These are phyloP conservation scores for Apus apus DNA, from an alignment of 2,113 vertebrate species.

Conservation along the genomic window DNA sequence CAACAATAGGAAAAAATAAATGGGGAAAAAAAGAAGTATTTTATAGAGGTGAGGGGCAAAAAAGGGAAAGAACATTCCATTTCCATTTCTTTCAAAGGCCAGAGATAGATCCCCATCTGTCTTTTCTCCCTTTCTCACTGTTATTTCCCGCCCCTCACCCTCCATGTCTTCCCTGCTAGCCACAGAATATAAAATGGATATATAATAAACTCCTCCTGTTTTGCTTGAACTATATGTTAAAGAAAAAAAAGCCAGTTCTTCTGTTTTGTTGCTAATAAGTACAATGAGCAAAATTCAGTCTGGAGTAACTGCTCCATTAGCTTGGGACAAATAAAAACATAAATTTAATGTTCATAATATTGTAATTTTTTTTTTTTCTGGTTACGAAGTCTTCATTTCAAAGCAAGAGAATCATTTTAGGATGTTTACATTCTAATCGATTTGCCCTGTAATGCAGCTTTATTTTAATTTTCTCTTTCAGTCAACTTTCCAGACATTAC, in stretches of 20 bases:
- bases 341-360: not conserved
- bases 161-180: not conserved
- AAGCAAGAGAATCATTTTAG: not conserved
- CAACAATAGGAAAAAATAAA: constrained; percentile 18
- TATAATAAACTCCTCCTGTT: not conserved
- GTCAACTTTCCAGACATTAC: constrained; percentile 84
- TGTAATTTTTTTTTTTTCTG: not conserved
- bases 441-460: not conserved
- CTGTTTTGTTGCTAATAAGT: not conserved
- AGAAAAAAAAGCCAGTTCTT: not conserved
- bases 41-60: not conserved
- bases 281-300: not conserved
- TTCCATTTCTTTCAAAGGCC: constrained; percentile 26
- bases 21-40: not conserved
- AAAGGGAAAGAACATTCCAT: not conserved
- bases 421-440: not conserved
- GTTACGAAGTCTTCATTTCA: not conserved
- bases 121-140: not conserved
- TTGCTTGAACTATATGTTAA: not conserved
- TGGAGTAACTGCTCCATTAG: not conserved
- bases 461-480: constrained; percentile 62
- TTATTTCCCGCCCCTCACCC: not conserved
- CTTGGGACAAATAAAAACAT: not conserved
- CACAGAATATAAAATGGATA: not conserved
- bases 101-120: not conserved